Base-by-base conservation (phyloP, 1,140 invertebrate genomes). In the Lepidurus apus region DNA sequence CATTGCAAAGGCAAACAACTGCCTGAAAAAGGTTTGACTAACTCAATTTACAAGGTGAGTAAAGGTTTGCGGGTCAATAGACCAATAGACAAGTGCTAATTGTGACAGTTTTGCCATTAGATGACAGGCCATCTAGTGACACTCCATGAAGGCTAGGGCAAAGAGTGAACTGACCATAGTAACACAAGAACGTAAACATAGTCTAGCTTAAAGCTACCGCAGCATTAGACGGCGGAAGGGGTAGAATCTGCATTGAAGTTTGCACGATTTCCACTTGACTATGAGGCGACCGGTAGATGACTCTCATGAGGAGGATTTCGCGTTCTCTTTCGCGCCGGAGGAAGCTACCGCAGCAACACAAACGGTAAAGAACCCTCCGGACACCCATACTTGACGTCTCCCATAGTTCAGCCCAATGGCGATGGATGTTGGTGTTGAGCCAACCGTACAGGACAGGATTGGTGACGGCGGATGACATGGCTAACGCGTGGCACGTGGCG, bases 361-460 rank as follows among this genome's bases (percentile, higher is more conserved):
- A 21, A 7, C 7, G 53, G 17, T 65, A 21, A 0, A 65, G n/a
- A 7, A 65, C 3, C 17, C 53, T 65, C 17, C 53, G 53, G 53
- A 13, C 53, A 13, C 17, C 8, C 21, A n/a, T 13, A 13, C 17
- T 65, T 4, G 53, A 65, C 13, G 53, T 21, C 7, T 65, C 0
- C n/a, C 53, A 65, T 4, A 65, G 4, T 65, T 65, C 53, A 6
- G 17, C 21, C 53, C 53, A 65, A 21, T 65, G 53, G 17, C 53
- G 53, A 21, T 65, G 53, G 13, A 65, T 65, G 80, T 87, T 87
- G 5, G 86, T 86, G 81, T 89, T 89, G 75, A 88, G 83, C 86
- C 87, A 88, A 1, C 88, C 88, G 82, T 89, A 89, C 74, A 89
- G 83, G 47, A 89, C 82, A 7, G 87, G 87, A 82, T 89, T 89